Evolutionary conservation across 2,797 vertebrate species (phyloP).

Genomic region (Macrochelys suwanniensis): DNA sequence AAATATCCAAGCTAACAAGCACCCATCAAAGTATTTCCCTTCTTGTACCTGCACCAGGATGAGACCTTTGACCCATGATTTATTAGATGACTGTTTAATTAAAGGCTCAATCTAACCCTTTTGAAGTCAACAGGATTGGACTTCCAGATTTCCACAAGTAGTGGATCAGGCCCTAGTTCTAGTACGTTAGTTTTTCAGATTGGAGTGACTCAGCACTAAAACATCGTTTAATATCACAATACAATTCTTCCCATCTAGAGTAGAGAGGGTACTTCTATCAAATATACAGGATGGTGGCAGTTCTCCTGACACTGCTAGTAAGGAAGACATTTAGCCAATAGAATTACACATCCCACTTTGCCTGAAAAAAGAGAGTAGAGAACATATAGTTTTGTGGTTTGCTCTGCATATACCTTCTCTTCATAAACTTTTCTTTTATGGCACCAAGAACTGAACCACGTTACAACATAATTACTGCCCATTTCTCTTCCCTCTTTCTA

Average conservation of each 20-base stretch:
- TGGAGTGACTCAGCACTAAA: accelerated
- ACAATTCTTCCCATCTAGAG: neutral
- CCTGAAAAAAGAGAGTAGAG: conserved; percentile 6
- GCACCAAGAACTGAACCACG: neutral
- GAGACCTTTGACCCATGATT: neutral
- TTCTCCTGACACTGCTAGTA: neutral
- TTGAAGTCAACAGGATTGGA: neutral
- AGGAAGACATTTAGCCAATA: neutral
- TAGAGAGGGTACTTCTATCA: neutral
- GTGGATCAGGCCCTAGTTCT: neutral
- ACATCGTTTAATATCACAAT: neutral
- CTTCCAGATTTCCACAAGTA: neutral
- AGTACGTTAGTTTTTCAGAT: neutral
- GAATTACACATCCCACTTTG: neutral
- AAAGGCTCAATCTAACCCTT: neutral
- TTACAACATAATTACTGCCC: neutral
- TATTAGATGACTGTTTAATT: neutral
- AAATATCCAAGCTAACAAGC: neutral
- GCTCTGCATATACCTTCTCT: conserved; percentile 20
- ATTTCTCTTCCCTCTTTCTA: neutral
- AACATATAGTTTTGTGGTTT: neutral
- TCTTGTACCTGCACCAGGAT: neutral
- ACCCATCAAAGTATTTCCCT: neutral
- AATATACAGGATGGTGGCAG: neutral
- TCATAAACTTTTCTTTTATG: neutral